A percentile compares a stretch with the other conserved stretches of the same genome.
phyloP scores from a whole-genome alignment of 2,888 invertebrate genomes.

The Troides helena region DNA sequence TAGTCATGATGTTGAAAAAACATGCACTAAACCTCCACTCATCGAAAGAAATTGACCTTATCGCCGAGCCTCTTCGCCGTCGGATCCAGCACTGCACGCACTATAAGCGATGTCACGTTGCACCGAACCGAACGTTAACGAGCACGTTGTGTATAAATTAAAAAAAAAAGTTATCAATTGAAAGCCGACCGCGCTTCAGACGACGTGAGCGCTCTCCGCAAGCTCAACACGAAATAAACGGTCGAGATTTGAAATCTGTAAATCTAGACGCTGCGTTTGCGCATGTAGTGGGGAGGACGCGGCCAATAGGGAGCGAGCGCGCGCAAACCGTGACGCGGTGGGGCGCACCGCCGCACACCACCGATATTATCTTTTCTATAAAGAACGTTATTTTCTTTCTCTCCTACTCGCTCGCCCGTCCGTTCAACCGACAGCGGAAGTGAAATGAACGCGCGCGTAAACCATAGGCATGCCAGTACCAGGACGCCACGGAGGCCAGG shows the following conservation, averaged over 20 bases:
- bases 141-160: slow-evolving; percentile 68
- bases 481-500: slow-evolving; percentile 28
- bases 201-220: slow-evolving; percentile 55
- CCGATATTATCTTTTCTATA: slow-evolving; percentile 74
- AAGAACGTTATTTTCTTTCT: slow-evolving; percentile 76
- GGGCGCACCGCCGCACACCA: slow-evolving; percentile 44
- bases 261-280: slow-evolving; percentile 76
- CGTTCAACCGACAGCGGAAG: slow-evolving; percentile 77
- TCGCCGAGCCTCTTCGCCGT: slow-evolving; percentile 44
- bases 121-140: slow-evolving; percentile 65
- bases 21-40: slow-evolving; percentile 89
- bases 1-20: slow-evolving; percentile 84
- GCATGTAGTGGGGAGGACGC: slow-evolving; percentile 50
- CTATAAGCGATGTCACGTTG: slow-evolving; percentile 72
- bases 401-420: slow-evolving; percentile 62
- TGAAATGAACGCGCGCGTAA: slow-evolving; percentile 75
- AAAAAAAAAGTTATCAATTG: slow-evolving; percentile 52
- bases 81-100: slow-evolving; percentile 72
- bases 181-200: slow-evolving; percentile 44
- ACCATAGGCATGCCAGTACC: slow-evolving; percentile 52
- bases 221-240: slow-evolving; percentile 77
- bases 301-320: slow-evolving; percentile 41
- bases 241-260: slow-evolving; percentile 80
- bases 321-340: slow-evolving; percentile 58
- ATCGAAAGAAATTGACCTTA: slow-evolving; percentile 83